A percentile compares a stretch with the other conserved stretches of the same genome.
Conservation (phyloP, 2,113 vertebrate species). For the Platichthys flesus region DNA sequence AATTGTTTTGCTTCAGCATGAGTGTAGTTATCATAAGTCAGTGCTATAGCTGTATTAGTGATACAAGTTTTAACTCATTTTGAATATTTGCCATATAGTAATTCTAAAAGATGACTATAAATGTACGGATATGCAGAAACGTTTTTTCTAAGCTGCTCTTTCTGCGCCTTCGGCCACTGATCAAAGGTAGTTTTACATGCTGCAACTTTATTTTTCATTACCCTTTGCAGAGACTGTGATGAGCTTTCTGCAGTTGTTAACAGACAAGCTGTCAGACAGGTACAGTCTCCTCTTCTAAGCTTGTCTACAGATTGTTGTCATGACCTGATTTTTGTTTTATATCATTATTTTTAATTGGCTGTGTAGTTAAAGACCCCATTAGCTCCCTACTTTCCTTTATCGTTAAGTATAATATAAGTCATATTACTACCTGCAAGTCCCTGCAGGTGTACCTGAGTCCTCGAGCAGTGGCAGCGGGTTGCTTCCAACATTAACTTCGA, state of each 20-base stretch:
- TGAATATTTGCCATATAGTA: not conserved
- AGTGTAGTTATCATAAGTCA: not conserved
- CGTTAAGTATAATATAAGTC: not conserved
- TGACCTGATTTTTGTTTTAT: too few species aligned
- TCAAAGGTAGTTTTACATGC: not conserved
- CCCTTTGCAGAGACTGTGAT: slow-evolving; percentile 89
- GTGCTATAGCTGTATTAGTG: too few species aligned
- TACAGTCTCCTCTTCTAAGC: slow-evolving; percentile 53
- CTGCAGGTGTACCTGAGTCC: too few species aligned
- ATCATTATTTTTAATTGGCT: too few species aligned
- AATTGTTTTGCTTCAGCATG: not conserved
- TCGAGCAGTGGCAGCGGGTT: too few species aligned
- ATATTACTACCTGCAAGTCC: too few species aligned
- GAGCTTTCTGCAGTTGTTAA: slow-evolving; percentile 92
- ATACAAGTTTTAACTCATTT: not conserved
- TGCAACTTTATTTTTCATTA: slow-evolving; percentile 1
- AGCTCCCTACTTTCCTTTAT: too few species aligned
- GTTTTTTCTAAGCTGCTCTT: not conserved
- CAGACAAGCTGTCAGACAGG: slow-evolving; percentile 91
- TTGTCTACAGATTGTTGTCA: too few species aligned
- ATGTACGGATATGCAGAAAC: not conserved
- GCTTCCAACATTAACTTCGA: too few species aligned
- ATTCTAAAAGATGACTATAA: not conserved
- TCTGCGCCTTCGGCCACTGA: not conserved
- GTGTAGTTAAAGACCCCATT: too few species aligned